A percentile compares a stretch with the other conserved stretches of the same genome.
These are phyloP conservation scores for Mythimna pallens DNA, from an alignment of 2,888 invertebrate genomes.

Conservation along the genomic window DNA sequence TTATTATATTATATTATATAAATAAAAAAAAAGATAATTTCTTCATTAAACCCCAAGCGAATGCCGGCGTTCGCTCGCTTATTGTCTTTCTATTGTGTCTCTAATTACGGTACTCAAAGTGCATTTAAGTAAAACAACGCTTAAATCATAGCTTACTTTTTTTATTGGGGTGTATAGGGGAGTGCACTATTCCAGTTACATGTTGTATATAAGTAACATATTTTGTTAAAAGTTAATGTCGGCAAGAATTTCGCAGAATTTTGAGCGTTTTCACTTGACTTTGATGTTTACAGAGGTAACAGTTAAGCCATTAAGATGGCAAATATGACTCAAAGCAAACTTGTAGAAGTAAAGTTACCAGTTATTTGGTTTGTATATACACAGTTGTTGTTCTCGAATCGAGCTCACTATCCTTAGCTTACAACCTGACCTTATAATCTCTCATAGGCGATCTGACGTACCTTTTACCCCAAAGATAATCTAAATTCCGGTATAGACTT, in stretches of 20 bases:
- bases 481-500: neutral
- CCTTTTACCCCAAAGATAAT: neutral
- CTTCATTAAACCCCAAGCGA: no score
- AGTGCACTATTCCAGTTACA: no score
- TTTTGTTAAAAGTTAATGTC: neutral
- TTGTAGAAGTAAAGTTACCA: slow-evolving; percentile 10
- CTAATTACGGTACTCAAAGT: no score
- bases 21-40: no score
- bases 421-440: neutral
- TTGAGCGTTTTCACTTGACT: neutral
- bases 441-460: neutral
- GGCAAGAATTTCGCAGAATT: slow-evolving; percentile 2
- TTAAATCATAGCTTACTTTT: no score
- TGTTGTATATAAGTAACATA: neutral
- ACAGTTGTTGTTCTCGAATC: slow-evolving; percentile 9
- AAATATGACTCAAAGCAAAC: slow-evolving; percentile 15
- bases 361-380: slow-evolving; percentile 20
- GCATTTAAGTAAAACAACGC: no score
- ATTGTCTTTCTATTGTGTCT: no score
- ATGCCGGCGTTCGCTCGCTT: no score
- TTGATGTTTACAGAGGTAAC: slow-evolving; percentile 20
- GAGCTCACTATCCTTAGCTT: neutral
- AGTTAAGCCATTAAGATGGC: slow-evolving; percentile 13
- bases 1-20: no score
- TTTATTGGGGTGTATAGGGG: no score